Evolutionary conservation across 2,797 vertebrate genomes (phyloP), one percentile per base, ranked within the genome.

Genomic region (Acanthurus tractus): DNA sequence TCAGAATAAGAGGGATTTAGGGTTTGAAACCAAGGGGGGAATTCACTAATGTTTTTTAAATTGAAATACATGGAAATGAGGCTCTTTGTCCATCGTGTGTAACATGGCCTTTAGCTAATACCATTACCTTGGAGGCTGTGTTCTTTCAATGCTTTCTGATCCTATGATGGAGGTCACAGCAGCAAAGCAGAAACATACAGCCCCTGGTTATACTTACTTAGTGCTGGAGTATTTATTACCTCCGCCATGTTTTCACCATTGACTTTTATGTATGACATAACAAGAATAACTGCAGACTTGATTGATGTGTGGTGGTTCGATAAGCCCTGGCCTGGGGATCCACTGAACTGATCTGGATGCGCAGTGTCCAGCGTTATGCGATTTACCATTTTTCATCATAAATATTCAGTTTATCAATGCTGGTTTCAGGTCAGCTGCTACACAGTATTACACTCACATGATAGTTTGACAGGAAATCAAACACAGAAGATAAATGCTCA

Each of bases 1-100:
- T 83, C 76, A 80, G 59, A 86, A 78, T 74, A 61, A 83, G 55
- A 78, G 50, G 80, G 86, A 78, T 85, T 84, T 81, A 67, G 73
- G 55, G 48, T 63, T 73, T 72, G 57, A 66, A 87, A 65, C 59
- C 50, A 76, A 63, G 73, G 50, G 34, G 58, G 62, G 18, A 29
- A 81, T 17, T 49, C 3, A 55, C 58, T 78, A 63, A 75, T 80
- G 59, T 68, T 10, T 79, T 75, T 77, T 66, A 54, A 70, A 72
- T 79, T 83, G 74, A 87, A 85, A 85, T 67, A 54, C 13, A 82
- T 81, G 78, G 63, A 72, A 82, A 86, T 68, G 48, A 74, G 66
- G 69, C 70, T 71, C 20, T 55, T 65, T 53, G 74, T 84, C 86
- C 55, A n/a, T 42, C 54, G 12, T 57, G 57, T 53, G 34, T 68